phyloP scores from a whole-genome alignment of 2,797 vertebrate species.

The Buphagus erythrorhynchus region DNA sequence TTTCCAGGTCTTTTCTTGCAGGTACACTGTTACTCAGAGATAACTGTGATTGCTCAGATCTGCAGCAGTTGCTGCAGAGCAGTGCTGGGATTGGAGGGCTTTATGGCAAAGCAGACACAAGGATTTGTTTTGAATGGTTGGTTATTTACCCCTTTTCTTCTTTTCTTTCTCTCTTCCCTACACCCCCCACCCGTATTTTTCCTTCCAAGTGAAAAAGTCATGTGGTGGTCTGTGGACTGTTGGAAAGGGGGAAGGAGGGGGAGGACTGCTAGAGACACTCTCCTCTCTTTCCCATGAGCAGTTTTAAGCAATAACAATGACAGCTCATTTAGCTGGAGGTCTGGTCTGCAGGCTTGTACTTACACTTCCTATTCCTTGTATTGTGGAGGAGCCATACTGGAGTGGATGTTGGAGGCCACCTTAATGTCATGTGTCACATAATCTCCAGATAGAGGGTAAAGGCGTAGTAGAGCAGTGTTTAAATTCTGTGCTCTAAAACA shows the following conservation, averaged over 20 bases:
- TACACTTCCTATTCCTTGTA: not conserved
- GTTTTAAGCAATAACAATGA: not conserved
- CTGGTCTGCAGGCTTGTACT: not conserved
- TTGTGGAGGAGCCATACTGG: not conserved
- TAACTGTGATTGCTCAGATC: slow-evolving; percentile 30
- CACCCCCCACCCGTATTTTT: not conserved
- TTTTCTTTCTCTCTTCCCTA: not conserved
- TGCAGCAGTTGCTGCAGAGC: not conserved
- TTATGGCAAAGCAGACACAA: not conserved
- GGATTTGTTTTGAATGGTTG: not conserved
- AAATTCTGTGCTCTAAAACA: not conserved
- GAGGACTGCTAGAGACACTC: not conserved
- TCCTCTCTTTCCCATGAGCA: not conserved
- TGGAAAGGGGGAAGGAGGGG: not conserved
- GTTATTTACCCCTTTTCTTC: not conserved
- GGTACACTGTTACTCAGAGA: slow-evolving; percentile 39
- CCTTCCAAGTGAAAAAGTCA: not conserved
- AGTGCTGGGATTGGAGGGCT: not conserved
- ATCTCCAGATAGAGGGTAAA: not conserved
- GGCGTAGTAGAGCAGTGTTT: not conserved
- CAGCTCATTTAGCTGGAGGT: not conserved
- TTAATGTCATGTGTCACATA: not conserved
- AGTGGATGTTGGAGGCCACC: not conserved
- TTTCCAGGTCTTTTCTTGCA: slow-evolving; percentile 63
- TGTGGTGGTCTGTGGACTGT: not conserved